phyloP scores from a whole-genome alignment of 2,888 invertebrate species.

The Drosophila borealis region DNA sequence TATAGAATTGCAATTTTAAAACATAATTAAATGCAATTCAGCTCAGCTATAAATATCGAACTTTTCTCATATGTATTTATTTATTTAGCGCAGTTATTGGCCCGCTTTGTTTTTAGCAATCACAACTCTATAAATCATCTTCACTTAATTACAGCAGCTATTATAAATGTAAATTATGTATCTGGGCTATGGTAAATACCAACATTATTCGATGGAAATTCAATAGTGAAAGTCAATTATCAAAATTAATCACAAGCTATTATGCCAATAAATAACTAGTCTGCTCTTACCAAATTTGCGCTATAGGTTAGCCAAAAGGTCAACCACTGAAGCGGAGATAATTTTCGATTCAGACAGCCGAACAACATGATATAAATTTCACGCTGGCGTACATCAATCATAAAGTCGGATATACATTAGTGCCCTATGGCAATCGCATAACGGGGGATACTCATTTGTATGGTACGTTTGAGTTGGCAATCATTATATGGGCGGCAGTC shows the following conservation, averaged over 20 bases:
- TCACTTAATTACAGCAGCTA: background rate
- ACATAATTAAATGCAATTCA: background rate
- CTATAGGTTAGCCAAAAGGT: slow-evolving; percentile 22
- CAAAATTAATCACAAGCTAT: slow-evolving; percentile 13
- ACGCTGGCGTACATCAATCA: slow-evolving; percentile 24
- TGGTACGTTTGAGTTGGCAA: slow-evolving; percentile 5
- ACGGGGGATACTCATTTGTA: background rate
- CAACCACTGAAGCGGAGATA: slow-evolving; percentile 10
- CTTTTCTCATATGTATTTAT: background rate
- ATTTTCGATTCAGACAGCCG: background rate
- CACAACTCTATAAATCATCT: slow-evolving; percentile 1
- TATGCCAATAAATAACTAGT: slow-evolving; percentile 25
- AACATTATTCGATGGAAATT: background rate
- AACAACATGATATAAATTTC: slow-evolving; percentile 30
- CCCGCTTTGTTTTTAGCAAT: background rate
- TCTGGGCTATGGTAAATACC: background rate
- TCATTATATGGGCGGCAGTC: background rate
- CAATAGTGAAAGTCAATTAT: slow-evolving; percentile 21
- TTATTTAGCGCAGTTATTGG: background rate
- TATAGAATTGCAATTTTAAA: background rate
- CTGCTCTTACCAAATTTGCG: background rate
- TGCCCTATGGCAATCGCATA: slow-evolving; percentile 2
- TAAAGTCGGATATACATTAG: slow-evolving; percentile 19
- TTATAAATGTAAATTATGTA: background rate
- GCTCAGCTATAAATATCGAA: background rate